phyloP scores from a whole-genome alignment of 2,797 vertebrate genomes.

The Tinamus major region DNA sequence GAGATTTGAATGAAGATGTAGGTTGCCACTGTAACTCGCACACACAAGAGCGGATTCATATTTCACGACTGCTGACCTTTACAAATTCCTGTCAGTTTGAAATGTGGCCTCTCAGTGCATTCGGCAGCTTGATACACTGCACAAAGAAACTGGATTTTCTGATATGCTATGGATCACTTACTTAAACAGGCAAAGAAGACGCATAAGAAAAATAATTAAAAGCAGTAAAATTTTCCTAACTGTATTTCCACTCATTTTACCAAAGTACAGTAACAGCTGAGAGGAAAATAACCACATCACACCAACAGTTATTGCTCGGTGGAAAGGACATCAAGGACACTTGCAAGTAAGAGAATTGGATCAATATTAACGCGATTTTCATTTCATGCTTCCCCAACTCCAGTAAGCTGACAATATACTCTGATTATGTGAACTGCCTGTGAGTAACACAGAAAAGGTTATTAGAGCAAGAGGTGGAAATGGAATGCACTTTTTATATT shows the following conservation, averaged over 20 bases:
- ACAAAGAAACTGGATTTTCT: constrained; percentile 24
- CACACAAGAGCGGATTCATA: constrained; percentile 37
- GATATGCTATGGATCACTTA: neutral
- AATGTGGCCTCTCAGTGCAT: neutral
- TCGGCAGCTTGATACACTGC: neutral
- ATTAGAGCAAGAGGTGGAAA: constrained; percentile 89
- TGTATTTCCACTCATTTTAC: constrained; percentile 32
- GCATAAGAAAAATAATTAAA: constrained; percentile 38
- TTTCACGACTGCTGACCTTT: constrained; percentile 54
- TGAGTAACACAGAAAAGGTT: constrained; percentile 89
- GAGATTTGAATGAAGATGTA: constrained; percentile 50
- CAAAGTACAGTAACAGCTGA: constrained; percentile 50
- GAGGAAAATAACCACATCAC: constrained; percentile 73
- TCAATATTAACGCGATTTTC: constrained; percentile 99
- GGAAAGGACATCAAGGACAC: constrained; percentile 92
- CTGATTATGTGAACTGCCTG: constrained; percentile 86
- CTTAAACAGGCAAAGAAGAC: constrained; percentile 46
- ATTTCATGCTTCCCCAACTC: constrained; percentile 99
- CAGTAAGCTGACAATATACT: constrained; percentile 95
- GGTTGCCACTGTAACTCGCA: constrained; percentile 38
- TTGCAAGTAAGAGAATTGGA: constrained; percentile 93
- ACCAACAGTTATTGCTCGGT: constrained; percentile 78
- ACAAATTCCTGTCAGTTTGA: constrained; percentile 40
- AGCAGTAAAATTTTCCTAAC: constrained; percentile 37
- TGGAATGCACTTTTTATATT: constrained; percentile 92